phyloP scores from a whole-genome alignment of 2,797 vertebrate genomes.

The Diceros bicornis region DNA sequence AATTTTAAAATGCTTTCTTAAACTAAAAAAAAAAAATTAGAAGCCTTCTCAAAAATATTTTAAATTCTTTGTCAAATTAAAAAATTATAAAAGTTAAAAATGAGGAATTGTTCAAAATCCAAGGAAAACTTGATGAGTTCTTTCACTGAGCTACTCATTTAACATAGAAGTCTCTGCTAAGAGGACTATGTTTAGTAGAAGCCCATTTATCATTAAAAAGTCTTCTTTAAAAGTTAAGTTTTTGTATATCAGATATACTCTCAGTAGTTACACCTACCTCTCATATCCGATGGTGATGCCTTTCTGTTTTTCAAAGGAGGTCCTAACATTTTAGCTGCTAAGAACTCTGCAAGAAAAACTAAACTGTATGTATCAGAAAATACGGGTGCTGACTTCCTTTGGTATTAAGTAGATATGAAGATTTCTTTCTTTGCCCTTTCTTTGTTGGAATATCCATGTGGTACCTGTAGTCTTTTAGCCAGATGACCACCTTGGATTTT shows the following conservation, averaged over 20 bases:
- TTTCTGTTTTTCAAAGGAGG: slow-evolving; percentile 13
- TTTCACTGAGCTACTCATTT: not conserved
- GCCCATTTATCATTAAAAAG: not conserved
- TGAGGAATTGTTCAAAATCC: not conserved
- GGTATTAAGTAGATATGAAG: not conserved
- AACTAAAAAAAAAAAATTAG: not conserved
- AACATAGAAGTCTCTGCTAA: not conserved
- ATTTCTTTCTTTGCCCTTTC: not conserved
- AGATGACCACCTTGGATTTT: not conserved
- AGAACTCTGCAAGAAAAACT: not conserved
- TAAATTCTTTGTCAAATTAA: not conserved
- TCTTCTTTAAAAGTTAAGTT: not conserved
- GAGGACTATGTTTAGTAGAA: not conserved
- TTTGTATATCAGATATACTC: not conserved
- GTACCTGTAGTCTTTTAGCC: not conserved
- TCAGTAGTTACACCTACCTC: not conserved
- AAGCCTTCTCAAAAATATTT: not conserved
- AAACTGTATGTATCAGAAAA: not conserved
- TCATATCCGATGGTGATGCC: not conserved
- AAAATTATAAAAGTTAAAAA: slow-evolving; percentile 27
- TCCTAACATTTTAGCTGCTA: not conserved
- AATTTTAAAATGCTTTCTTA: slow-evolving; percentile 22
- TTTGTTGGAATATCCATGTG: not conserved
- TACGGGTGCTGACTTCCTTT: not conserved
- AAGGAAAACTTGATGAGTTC: not conserved